Evolutionary conservation across 2,888 invertebrate species (phyloP).

Genomic region (Aphodius sticticus): DNA sequence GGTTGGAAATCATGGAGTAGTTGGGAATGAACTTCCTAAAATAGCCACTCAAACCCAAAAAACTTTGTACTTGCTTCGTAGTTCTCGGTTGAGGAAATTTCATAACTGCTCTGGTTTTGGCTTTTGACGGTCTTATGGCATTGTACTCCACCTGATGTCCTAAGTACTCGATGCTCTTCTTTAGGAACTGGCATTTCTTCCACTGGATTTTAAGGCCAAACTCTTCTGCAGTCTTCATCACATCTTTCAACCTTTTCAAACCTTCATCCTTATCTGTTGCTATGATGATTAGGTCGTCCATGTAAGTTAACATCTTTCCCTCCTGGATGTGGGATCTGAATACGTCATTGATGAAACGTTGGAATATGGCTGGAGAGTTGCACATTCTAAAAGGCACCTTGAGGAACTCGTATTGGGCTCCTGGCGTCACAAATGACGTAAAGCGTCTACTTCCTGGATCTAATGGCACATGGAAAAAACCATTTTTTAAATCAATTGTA

Average conservation of each 20-base stretch:
- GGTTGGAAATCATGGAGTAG: neutral
- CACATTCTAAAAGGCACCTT: slow-evolving; percentile 56
- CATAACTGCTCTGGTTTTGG: neutral
- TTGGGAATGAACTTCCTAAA: too few species aligned
- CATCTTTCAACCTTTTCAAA: neutral
- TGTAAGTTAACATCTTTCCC: too few species aligned
- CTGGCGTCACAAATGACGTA: too few species aligned
- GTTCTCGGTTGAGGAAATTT: slow-evolving; percentile 16
- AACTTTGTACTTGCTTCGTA: slow-evolving; percentile 9
- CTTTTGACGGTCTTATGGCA: neutral
- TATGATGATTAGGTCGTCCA: too few species aligned
- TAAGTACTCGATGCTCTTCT: neutral
- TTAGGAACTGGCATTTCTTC: slow-evolving; percentile 12
- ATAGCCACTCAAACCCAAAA: neutral
- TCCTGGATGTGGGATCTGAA: too few species aligned
- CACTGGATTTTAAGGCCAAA: neutral
- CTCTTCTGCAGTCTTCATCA: slow-evolving; percentile 15
- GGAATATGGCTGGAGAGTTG: slow-evolving; percentile 39
- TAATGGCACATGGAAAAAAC: too few species aligned
- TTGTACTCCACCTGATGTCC: neutral
- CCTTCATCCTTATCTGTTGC: slow-evolving; percentile 41
- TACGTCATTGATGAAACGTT: too few species aligned
- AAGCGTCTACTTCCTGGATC: too few species aligned
- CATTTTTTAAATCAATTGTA: too few species aligned
- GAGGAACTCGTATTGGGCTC: slow-evolving; percentile 42